These are phyloP conservation scores for Alligator sinensis DNA, from an alignment of 2,113 vertebrate species.

Conservation along the genomic window DNA sequence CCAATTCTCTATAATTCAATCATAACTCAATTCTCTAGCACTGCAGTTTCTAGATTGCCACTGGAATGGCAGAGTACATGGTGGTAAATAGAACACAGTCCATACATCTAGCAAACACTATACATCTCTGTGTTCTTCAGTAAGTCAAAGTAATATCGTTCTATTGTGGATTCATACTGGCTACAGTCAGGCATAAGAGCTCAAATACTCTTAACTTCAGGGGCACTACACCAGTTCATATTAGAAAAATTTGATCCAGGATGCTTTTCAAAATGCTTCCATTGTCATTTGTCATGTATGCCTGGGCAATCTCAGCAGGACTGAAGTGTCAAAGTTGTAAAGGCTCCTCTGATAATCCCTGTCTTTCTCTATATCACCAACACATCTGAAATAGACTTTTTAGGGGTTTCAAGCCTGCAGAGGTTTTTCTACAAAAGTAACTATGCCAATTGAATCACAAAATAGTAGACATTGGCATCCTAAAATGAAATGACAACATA, in stretches of 20 bases:
- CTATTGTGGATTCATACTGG: background rate
- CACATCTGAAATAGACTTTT: fast-evolving
- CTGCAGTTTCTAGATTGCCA: background rate
- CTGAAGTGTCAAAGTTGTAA: background rate
- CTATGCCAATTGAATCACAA: background rate
- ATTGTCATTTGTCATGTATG: fast-evolving
- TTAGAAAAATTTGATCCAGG: background rate
- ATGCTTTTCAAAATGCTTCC: background rate
- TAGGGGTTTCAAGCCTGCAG: too few species aligned
- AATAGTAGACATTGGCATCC: background rate
- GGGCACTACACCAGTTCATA: background rate
- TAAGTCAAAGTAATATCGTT: background rate
- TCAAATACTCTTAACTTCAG: background rate
- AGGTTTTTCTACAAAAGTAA: background rate
- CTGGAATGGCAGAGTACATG: background rate
- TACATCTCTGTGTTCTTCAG: fast-evolving
- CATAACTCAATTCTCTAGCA: background rate
- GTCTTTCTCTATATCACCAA: background rate
- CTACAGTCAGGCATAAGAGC: background rate
- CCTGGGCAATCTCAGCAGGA: background rate
- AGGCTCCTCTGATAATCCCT: background rate
- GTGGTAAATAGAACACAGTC: background rate
- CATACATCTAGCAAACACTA: background rate
- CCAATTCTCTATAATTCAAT: too few species aligned
- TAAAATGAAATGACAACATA: background rate